These are phyloP conservation scores for Verasper variegatus DNA, from an alignment of 2,113 vertebrate genomes.

Conservation along the genomic window DNA sequence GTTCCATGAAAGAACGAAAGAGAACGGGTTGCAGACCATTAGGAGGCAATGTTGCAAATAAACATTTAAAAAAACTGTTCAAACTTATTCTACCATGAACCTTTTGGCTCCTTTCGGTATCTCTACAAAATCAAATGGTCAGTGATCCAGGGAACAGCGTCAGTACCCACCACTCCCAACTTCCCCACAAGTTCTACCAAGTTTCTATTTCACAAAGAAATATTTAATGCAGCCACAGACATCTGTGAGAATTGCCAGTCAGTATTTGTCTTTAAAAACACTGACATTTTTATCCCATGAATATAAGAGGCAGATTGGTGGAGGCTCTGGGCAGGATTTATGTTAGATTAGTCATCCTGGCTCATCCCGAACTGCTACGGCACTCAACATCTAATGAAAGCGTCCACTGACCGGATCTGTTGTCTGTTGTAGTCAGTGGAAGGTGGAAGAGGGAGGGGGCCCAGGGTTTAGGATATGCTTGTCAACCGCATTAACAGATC, in stretches of 20 bases:
- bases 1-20: neutral
- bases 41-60: neutral
- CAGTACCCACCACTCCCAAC: neutral
- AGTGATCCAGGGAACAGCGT: neutral
- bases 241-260: neutral
- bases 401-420: conserved; percentile 26
- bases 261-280: neutral
- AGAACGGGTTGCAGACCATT: neutral
- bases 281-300: conserved; percentile 26
- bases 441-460: neutral
- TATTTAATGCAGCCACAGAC: too few species aligned
- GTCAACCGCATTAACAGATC: conserved; percentile 67
- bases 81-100: neutral
- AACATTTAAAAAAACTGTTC: neutral
- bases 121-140: neutral
- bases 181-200: neutral
- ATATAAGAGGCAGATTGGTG: neutral
- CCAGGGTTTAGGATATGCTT: conserved; percentile 41
- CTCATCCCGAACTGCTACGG: conserved; percentile 46
- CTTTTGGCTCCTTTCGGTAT: neutral
- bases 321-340: conserved; percentile 4
- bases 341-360: conserved; percentile 48
- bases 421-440: conserved; percentile 33
- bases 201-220: neutral
- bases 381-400: conserved; percentile 54